These are phyloP conservation scores for Xylota segnis DNA, from an alignment of 2,888 invertebrate species.

Conservation along the genomic window DNA sequence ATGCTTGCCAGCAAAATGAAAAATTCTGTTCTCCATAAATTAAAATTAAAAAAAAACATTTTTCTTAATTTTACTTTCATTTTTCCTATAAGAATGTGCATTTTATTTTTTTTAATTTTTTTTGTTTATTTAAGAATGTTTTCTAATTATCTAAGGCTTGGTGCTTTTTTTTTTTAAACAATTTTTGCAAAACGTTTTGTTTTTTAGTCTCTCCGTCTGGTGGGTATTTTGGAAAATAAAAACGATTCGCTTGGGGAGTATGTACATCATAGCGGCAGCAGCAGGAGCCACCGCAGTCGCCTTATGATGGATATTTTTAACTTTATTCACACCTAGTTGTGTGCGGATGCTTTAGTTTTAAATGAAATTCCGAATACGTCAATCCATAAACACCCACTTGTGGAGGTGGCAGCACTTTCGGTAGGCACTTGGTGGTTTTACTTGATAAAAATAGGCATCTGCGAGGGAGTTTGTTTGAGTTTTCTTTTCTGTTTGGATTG, in stretches of 20 bases:
- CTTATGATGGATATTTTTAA: constrained; percentile 56
- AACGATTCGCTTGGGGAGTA: background rate
- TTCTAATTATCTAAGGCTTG: constrained; percentile 23
- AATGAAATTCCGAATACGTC: constrained; percentile 76
- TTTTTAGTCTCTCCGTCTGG: background rate
- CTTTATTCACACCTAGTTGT: constrained; percentile 65
- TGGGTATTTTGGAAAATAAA: background rate
- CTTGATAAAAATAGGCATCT: constrained; percentile 58
- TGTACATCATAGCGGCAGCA: constrained; percentile 9
- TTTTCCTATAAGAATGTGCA: constrained; percentile 19
- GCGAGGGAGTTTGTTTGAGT: constrained; percentile 14
- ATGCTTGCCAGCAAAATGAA: constrained; percentile 27
- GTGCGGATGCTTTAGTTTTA: constrained; percentile 66
- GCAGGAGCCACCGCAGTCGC: constrained; percentile 6
- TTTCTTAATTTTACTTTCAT: background rate
- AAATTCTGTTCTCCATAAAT: constrained; percentile 65
- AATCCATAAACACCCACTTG: constrained; percentile 77
- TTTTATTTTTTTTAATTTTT: background rate
- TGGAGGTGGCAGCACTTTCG: constrained; percentile 57
- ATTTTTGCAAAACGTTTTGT: background rate
- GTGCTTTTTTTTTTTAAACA: constrained; percentile 11
- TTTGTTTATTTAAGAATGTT: constrained; percentile 10
- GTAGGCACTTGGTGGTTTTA: constrained; percentile 63
- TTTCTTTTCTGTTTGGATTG: constrained; percentile 38
- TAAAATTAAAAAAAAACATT: constrained; percentile 8